Evolutionary conservation across 92 coral and sea anemone species (phyloP).

Genomic region (Porites evermanni): DNA sequence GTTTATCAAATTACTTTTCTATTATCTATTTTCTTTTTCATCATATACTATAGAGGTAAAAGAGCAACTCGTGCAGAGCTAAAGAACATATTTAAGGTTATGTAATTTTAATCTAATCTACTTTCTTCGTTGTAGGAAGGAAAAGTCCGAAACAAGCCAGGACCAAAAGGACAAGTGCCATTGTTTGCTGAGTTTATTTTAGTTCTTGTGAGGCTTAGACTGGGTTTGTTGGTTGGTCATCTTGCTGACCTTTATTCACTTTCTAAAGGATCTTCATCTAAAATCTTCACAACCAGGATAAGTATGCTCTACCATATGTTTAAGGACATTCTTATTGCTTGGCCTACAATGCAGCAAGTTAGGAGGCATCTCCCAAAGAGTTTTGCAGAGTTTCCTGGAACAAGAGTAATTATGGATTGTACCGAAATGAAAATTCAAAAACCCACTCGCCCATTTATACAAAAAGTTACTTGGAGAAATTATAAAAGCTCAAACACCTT

Average conservation of each 20-base stretch:
- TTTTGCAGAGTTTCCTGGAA: slow-evolving; percentile 37
- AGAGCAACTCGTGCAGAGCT: no score
- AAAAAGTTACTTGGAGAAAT: slow-evolving; percentile 57
- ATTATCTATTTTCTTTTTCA: no score
- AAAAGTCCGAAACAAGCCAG: slow-evolving; percentile 22
- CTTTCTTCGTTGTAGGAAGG: slow-evolving; percentile 3
- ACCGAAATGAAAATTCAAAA: slow-evolving; percentile 17
- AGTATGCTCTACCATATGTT: slow-evolving; percentile 21
- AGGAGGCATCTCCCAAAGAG: slow-evolving; percentile 27
- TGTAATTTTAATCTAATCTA: no score
- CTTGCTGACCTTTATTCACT: slow-evolving; percentile 26
- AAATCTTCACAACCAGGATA: slow-evolving; percentile 37
- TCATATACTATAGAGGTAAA: no score
- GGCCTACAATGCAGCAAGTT: slow-evolving; percentile 21
- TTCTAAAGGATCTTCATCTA: slow-evolving; percentile 25
- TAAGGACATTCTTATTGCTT: slow-evolving; percentile 11
- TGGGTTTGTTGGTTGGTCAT: slow-evolving; percentile 18
- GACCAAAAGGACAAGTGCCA: slow-evolving; percentile 35
- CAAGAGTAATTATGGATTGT: slow-evolving; percentile 2
- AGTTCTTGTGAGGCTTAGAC: slow-evolving; percentile 23
- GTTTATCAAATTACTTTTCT: no score
- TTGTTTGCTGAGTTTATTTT: slow-evolving; percentile 39
- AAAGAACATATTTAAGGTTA: no score
- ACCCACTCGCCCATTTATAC: slow-evolving; percentile 29
- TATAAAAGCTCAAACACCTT: slow-evolving; percentile 66